Percentiles rank a stretch among this genome's conserved stretches.
Conservation (phyloP, 2,888 invertebrate genomes). For the Timema cristinae region DNA sequence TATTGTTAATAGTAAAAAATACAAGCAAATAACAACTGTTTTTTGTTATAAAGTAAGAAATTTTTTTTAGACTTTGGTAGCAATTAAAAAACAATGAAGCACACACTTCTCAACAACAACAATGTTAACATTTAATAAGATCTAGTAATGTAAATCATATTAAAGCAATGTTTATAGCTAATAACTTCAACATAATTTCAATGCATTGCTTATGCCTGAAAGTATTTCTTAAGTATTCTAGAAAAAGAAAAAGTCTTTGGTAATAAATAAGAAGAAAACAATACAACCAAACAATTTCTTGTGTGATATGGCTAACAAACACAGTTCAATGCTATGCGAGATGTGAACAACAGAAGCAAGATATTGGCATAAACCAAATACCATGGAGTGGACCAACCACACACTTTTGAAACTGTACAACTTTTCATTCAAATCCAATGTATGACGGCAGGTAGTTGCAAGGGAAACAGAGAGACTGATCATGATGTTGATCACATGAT, state of each 20-base stretch:
- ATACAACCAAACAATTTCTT: conserved; percentile 24
- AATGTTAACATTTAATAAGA: conserved; percentile 14
- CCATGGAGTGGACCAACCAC: conserved; percentile 6
- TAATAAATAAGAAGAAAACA: conserved; percentile 19
- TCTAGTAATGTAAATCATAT: conserved; percentile 7
- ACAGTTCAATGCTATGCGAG: no score
- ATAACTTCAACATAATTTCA: conserved; percentile 3
- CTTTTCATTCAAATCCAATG: neutral
- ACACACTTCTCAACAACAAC: conserved; percentile 13
- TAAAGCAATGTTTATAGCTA: neutral
- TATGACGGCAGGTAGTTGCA: no score
- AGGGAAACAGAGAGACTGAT: no score
- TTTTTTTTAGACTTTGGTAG: neutral
- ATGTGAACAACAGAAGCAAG: no score
- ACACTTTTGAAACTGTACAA: conserved; percentile 1
- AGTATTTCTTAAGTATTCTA: conserved; percentile 14
- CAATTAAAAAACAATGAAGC: conserved; percentile 11
- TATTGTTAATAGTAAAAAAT: no score
- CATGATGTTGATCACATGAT: no score
- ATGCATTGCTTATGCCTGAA: conserved; percentile 3
- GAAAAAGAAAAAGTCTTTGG: conserved; percentile 29
- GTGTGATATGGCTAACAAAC: no score
- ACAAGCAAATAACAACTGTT: no score
- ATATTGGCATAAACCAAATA: conserved; percentile 5
- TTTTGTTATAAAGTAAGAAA: neutral